Evolutionary conservation across 2,797 vertebrate species (phyloP), one percentile per base, ranked within the genome.

Genomic region (Enteromius anoplus): DNA sequence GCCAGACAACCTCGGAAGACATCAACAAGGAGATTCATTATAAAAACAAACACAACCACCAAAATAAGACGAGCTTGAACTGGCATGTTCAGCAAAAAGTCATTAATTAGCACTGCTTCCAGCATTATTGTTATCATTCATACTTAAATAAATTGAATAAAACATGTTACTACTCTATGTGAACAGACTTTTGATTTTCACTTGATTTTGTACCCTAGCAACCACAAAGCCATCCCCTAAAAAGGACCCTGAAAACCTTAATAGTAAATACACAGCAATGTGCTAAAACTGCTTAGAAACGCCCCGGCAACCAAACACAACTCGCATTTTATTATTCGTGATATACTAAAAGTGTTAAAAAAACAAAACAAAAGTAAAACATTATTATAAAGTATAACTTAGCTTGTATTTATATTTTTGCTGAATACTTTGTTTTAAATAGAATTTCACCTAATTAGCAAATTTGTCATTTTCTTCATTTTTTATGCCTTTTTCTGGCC

Each of bases 11-110:
- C 64, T 78, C 65, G 45, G 29, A 75, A 42, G 37, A 47, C 53
- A 75, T 60, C 64, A 70, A 84, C 53, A 78, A 62, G 34, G 53
- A 51, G 19, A 26, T 2, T 70, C 55, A 71, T 81, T 55, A 81
- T 66, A 84, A 75, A 81, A 69, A 78, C 75, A 79, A 85, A 85
- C 62, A 47, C 53, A 69, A 66, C 7, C 7, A 60, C 8, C 32
- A 10, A 26, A 75, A 40, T 47, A 51, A 62, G 45, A 51, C 0
- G 21, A 29, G 21, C 6, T 15, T 75, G 4, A 75, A 37, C 49
- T 55, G 49, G 37, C 37, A 37, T 75, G 53, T 49, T 49, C 21
- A 2, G 15, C 10, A 21, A 3, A 6, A 26, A 34, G 75, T 7
- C n/a, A 45, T 58, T 75, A 15, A 58, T 55, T 37, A 4, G 66